phyloP scores from a whole-genome alignment of 2,888 invertebrate species.

The Dynastes grantii region DNA sequence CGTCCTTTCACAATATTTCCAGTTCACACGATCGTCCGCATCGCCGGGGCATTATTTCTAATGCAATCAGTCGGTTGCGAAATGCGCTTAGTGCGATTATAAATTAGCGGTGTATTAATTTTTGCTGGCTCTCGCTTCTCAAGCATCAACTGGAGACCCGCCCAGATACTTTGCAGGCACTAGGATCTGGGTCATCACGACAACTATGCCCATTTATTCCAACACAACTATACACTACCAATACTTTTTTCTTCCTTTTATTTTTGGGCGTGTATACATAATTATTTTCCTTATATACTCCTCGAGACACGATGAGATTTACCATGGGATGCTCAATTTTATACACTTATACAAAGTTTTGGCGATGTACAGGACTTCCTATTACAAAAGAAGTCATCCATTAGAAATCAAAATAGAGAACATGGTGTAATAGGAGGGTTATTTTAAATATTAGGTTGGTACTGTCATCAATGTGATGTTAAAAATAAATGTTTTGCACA shows the following conservation, averaged over 20 bases:
- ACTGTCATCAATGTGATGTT: no score
- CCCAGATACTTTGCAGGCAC: conserved; percentile 59
- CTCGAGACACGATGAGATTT: neutral
- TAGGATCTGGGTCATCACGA: conserved; percentile 63
- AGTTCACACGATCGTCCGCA: conserved; percentile 61
- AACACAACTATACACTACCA: conserved; percentile 37
- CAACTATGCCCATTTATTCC: conserved; percentile 55
- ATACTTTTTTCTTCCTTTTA: conserved; percentile 40
- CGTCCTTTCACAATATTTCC: conserved; percentile 59
- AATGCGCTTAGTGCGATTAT: conserved; percentile 60
- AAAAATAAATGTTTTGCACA: no score
- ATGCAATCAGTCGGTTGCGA: conserved; percentile 60
- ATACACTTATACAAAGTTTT: no score
- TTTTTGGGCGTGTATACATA: conserved; percentile 46
- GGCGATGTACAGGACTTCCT: no score
- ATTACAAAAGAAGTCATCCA: no score
- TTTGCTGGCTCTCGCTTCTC: conserved; percentile 58
- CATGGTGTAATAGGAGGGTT: no score
- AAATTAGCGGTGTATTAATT: conserved; percentile 61
- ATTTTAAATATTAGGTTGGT: no score
- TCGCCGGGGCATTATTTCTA: conserved; percentile 58
- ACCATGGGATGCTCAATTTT: neutral
- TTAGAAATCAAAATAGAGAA: no score
- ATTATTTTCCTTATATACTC: conserved; percentile 43
- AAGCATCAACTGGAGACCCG: conserved; percentile 57